A percentile compares a stretch with the other conserved stretches of the same genome.
These are phyloP conservation scores for Gopherus flavomarginatus DNA, from an alignment of 2,113 vertebrate species.

Conservation along the genomic window DNA sequence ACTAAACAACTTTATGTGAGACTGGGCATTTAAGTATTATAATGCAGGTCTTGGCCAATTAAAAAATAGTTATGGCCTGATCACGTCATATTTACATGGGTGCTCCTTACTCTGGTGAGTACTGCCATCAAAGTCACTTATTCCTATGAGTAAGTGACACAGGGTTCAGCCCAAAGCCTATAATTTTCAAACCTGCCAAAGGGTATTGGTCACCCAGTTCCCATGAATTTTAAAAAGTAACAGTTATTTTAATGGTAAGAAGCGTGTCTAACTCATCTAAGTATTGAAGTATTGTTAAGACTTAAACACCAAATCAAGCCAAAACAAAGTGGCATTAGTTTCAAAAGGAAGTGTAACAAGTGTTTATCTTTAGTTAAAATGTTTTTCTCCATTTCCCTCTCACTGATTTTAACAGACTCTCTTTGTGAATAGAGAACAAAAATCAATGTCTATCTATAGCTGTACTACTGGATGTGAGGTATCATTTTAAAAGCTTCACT, in stretches of 20 bases:
- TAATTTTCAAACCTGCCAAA: not conserved
- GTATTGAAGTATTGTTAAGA: conserved; percentile 5
- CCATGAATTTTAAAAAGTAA: not conserved
- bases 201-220: conserved; percentile 8
- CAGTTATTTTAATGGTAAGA: conserved; percentile 24
- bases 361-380: conserved; percentile 10
- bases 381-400: conserved; percentile 17
- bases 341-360: not conserved
- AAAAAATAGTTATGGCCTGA: conserved; percentile 46
- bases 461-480: conserved; percentile 26
- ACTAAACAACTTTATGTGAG: conserved; percentile 40
- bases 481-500: conserved; percentile 61
- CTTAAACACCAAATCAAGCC: conserved; percentile 10
- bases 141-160: not conserved
- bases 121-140: not conserved
- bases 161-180: not conserved
- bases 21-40: conserved; percentile 27
- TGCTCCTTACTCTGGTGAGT: not conserved
- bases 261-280: not conserved
- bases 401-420: not conserved
- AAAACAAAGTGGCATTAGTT: not conserved
- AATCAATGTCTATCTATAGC: conserved; percentile 10
- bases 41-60: conserved; percentile 43
- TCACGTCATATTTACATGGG: not conserved
- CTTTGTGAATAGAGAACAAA: not conserved